Evolutionary conservation across 2,888 invertebrate species (phyloP).

Genomic region (Teleiodes luculella): DNA sequence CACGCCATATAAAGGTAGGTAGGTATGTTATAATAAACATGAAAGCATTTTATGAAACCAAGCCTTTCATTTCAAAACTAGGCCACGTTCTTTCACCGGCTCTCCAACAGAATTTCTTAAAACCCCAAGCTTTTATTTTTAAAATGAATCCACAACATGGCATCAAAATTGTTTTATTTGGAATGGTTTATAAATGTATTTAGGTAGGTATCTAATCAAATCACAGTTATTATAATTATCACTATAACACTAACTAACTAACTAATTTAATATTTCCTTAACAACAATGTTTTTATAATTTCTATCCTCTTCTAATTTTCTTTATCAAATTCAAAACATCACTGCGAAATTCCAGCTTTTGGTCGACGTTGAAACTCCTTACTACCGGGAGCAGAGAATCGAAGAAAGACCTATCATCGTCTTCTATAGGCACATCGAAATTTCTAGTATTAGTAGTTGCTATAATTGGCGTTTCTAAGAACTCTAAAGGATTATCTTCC

Average conservation of each 20-base stretch:
- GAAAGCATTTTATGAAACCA: constrained; percentile 1
- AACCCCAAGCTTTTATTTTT: neutral
- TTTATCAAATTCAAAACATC: constrained; percentile 54
- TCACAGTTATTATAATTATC: too few relatives aligned
- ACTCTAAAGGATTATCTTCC: constrained; percentile 40
- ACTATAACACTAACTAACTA: neutral
- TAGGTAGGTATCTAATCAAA: too few relatives aligned
- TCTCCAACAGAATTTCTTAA: neutral
- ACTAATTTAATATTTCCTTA: neutral
- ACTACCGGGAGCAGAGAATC: constrained; percentile 61
- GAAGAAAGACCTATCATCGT: constrained; percentile 63
- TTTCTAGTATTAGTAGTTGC: constrained; percentile 33
- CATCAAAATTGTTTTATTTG: neutral
- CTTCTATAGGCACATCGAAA: constrained; percentile 37
- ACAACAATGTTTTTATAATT: too few relatives aligned
- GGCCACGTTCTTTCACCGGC: constrained; percentile 2
- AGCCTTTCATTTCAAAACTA: constrained; percentile 3
- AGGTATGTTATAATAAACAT: neutral
- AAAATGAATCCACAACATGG: constrained; percentile 25
- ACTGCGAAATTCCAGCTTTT: constrained; percentile 58
- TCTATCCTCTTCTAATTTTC: constrained; percentile 38
- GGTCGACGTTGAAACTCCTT: constrained; percentile 55
- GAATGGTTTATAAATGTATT: neutral
- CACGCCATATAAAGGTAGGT: neutral
- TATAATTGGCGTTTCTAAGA: constrained; percentile 42